phyloP scores from a whole-genome alignment of 1,140 invertebrate genomes.

The Acyrthosiphon pisum region DNA sequence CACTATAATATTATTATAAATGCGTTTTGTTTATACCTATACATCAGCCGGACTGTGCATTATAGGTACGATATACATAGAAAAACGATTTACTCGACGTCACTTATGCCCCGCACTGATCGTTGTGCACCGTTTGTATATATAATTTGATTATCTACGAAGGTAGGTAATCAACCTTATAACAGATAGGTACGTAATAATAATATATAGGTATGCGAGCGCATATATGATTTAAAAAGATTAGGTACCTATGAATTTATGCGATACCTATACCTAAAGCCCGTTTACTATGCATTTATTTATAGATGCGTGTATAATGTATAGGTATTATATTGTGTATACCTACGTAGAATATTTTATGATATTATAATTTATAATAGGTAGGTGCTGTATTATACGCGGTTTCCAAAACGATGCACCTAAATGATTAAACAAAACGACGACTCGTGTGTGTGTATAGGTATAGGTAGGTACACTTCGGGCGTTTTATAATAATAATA shows the following conservation, averaged over 20 bases:
- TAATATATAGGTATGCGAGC: neutral
- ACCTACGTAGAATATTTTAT: neutral
- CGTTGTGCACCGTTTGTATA: neutral
- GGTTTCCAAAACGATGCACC: neutral
- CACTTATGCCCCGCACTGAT: neutral
- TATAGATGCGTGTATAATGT: neutral
- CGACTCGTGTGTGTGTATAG: neutral
- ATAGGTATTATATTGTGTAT: no score
- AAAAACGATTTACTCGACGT: neutral
- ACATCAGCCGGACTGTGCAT: neutral
- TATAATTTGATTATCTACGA: neutral
- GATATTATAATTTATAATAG: conserved; percentile 11
- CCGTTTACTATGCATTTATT: neutral
- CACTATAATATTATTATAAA: neutral
- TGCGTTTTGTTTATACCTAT: neutral
- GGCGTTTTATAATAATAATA: neutral
- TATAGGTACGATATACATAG: neutral
- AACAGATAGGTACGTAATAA: neutral
- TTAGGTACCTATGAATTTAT: neutral
- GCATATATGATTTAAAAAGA: neutral
- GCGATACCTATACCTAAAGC: neutral
- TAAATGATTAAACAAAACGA: conserved; percentile 1
- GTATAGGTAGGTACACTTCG: no score
- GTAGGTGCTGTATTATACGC: neutral
- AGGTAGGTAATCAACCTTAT: no score